These are phyloP conservation scores for Petrocephalus sullivani DNA, from an alignment of 2,797 vertebrate genomes.

Conservation along the genomic window DNA sequence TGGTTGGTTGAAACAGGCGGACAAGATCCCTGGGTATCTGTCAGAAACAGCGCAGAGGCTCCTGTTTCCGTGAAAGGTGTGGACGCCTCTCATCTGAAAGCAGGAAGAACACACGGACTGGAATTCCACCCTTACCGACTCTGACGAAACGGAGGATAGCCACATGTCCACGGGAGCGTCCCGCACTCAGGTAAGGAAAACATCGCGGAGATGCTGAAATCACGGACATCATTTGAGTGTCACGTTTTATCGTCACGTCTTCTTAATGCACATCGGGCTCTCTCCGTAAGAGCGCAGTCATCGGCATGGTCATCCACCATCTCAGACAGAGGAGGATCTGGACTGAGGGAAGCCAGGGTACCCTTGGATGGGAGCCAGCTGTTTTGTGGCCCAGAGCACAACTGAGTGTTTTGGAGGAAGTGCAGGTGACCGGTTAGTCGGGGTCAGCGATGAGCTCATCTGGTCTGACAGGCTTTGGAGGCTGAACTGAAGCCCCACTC, in stretches of 20 bases:
- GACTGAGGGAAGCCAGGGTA: background rate
- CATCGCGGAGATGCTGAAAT: background rate
- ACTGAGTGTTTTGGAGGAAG: background rate
- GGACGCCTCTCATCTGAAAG: background rate
- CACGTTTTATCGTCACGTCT: background rate
- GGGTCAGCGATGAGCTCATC: background rate
- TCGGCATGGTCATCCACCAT: background rate
- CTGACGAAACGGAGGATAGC: background rate
- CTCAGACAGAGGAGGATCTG: background rate
- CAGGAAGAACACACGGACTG: background rate
- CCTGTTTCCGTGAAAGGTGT: background rate
- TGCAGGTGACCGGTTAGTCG: constrained; percentile 2
- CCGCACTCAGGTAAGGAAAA: background rate
- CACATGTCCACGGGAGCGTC: background rate
- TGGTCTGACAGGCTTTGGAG: constrained; percentile 7
- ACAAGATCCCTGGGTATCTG: background rate
- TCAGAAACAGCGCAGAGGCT: background rate
- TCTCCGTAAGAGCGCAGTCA: background rate
- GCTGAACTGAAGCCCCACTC: background rate
- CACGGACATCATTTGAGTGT: background rate
- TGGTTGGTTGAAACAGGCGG: background rate
- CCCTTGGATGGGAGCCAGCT: background rate
- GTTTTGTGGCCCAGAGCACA: background rate
- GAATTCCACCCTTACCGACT: background rate
- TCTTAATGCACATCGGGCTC: background rate